Base-by-base conservation (phyloP, 2,797 vertebrate species). In the Coracias cyanogaster region DNA sequence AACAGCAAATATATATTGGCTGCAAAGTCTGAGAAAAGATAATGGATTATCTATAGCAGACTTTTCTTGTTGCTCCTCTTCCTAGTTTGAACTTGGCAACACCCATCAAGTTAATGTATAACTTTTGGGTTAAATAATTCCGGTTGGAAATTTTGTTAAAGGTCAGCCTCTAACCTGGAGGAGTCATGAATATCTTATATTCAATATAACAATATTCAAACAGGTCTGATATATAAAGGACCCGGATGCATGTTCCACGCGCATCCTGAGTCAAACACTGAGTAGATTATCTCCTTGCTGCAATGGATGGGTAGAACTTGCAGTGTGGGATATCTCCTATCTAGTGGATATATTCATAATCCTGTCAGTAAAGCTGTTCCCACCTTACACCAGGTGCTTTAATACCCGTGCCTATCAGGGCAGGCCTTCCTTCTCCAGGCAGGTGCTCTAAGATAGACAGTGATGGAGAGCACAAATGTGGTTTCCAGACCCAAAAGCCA, bases 211-310 rank as follows among this genome's bases (percentile, higher is more conserved):
- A 31, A 15, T 26, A 55, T 76, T 64, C 41, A 43, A 62, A 24
- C 29, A 67, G 22, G 10, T 31, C 33, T 25, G 18, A 7, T 37
- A n/a, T 25, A 35, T 24, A 24, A 26, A 43, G 55, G 48, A 61
- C 15, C 8, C 15, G 5, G 52, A 22, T 0, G 1, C 9, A 3
- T 4, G 6, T 6, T 64, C 9, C 5, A 4, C 15, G 6, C 20
- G 7, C 19, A 15, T 82, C 31, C 43, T 1, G 6, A 41, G 39
- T 18, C 54, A 54, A 67, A n/a, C 25, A 35, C 28, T 11, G 3
- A 10, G 29, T 29, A 5, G 26, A 1, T 41, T 15, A 8, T 18
- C 20, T 41, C 16, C 46, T 41, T 71, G 26, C 33, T 48, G 11
- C 10, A 60, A 35, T 77, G 33, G 18, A 46, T 21, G 29, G 20